Evolutionary conservation across 1,140 invertebrate genomes (phyloP), one percentile per base, ranked within the genome.

Genomic region (Fopius arisanus): DNA sequence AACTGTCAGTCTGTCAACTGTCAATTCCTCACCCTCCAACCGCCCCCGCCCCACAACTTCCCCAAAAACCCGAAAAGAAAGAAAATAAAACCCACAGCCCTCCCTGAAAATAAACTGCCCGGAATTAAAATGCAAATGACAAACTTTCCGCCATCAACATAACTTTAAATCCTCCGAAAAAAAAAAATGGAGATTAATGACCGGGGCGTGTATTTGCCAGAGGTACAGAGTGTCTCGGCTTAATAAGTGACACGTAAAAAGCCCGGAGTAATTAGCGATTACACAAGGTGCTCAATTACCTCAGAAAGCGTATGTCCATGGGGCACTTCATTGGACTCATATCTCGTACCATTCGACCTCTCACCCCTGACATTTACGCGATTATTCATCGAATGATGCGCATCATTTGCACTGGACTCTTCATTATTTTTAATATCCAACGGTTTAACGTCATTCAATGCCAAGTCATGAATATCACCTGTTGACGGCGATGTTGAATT

Each of bases 401-500:
- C 3, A 19, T 59, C 12, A 59, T 59, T 28, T 26, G 23, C 19
- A 59, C 12, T 59, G 54, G 23, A 5, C 23, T 26, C 54, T 28
- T 5, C 6, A 59, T 59, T 10, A 59, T 59, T 59, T 59, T 59
- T 59, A 2, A 59, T 67, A 33, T 14, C 43, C 21, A 70, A 63
- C 48, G 28, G 23, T 5, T 37, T 65, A 23, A 37, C 21, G 21
- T 65, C 41, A 54, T 66, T 23, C 14, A 67, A 62, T 51, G 62
- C 41, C 1, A 40, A 40, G 2, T 43, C 67, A 21, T 29, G 31
- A 29, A 43, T 19, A 33, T 74, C 73, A 29, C 51, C 31, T 29
- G 67, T 69, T 5, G 87, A 86, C 19, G 88, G 82, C 78, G 85
- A 90, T 63, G 92, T 93, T 67, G 90, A 88, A 82, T 93, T 93